Evolutionary conservation across 2,888 invertebrate species (phyloP), one percentile per base, ranked within the genome.

Genomic region (Mystacides longicornis): DNA sequence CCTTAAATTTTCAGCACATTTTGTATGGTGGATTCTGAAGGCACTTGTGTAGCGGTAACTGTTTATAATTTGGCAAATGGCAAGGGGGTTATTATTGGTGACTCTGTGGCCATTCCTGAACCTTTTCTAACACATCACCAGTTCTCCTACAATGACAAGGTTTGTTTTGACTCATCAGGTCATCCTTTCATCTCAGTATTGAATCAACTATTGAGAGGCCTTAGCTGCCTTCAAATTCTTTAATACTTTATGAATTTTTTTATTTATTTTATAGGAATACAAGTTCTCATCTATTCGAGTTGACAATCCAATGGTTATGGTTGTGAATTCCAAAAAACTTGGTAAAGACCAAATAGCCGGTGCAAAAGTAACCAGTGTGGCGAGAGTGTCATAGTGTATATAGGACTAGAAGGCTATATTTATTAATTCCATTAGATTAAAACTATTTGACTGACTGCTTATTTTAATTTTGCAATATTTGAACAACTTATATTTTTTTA

Each of bases 31-130:
- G 92, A 92, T 72, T 80, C 81, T 62, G 80, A 82, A 54, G 81
- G 82, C 71, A 75, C 76, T 1, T 89, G 89, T 66, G 72, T 86
- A 49, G 81, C 83, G 19, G 89, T 92, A 57, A 87, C 87, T 1
- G 83, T 93, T 47, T 93, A 90, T 72, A 93, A 93, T 75, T 79
- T 91, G 71, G 87, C 88, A 5, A 81, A 84, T 65, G 89, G 89
- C 0, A 83, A 83, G 67, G 92, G 92, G 43, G 85, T 88, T 52
- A 87, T 89, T 59, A 87, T 93, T 57, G 92, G 92, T 1, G 91
- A 93, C 73, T 81, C 85, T 23, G 85, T 93, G 14, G 86, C 88
- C 7, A 81, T 93, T 62, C 87, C 90, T 0, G 89, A 89, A 67
- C 92, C 92, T 0, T 78, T 71, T 63, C 68, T 87, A 37, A 76